A percentile compares a stretch with the other conserved stretches of the same genome.
phyloP scores from a whole-genome alignment of 2,797 vertebrate species.

The Acrocephalus scirpaceus region DNA sequence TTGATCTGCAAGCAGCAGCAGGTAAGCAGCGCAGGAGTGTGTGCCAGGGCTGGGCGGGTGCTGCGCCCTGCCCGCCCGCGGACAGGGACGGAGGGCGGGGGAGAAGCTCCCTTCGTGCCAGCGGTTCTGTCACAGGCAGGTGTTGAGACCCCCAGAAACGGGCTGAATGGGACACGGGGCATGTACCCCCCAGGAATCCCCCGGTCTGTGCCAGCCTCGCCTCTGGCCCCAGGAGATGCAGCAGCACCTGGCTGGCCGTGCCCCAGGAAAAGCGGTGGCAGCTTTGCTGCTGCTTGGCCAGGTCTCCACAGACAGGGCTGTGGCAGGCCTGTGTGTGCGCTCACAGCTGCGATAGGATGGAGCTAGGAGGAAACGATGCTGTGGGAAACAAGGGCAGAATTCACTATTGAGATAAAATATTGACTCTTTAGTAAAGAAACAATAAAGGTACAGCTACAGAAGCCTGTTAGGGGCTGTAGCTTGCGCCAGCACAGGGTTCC shows the following conservation, averaged over 20 bases:
- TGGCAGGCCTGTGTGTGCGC: rapidly evolving
- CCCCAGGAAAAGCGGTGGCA: rapidly evolving
- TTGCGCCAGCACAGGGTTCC: not conserved
- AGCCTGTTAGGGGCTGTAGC: not conserved
- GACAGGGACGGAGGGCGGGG: rapidly evolving
- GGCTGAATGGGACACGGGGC: rapidly evolving
- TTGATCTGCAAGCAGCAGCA: slow-evolving; percentile 14
- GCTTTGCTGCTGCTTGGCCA: not conserved
- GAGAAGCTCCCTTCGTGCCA: not conserved
- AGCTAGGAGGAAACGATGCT: not conserved
- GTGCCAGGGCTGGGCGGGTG: not conserved
- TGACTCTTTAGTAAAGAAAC: not conserved
- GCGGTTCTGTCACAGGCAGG: not conserved
- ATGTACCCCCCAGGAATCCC: too few relatives aligned
- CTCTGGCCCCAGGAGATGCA: not conserved
- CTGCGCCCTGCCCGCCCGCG: not conserved
- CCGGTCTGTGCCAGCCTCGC: not conserved
- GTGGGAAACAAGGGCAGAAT: not conserved
- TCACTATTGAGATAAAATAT: rapidly evolving
- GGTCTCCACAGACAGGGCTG: not conserved
- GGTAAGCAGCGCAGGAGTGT: not conserved
- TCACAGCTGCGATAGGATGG: not conserved
- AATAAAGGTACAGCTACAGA: rapidly evolving
- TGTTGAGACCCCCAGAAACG: not conserved
- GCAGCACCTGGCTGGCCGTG: rapidly evolving